Evolutionary conservation across 1,140 invertebrate genomes (phyloP).

Genomic region (Drosophila funebris): DNA sequence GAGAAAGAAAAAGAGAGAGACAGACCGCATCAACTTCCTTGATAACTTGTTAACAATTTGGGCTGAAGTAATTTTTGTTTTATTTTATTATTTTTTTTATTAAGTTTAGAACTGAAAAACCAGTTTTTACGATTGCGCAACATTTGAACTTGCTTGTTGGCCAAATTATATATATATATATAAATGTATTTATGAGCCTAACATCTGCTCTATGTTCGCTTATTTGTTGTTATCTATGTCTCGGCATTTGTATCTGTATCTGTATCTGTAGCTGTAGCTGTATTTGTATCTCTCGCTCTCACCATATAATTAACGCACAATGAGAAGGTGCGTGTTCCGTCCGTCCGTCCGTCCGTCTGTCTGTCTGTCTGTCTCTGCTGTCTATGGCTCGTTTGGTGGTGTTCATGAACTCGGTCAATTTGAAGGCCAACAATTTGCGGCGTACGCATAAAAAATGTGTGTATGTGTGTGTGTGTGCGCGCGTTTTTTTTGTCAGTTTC

Average conservation of each 20-base stretch:
- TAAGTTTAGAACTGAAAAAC: conserved; percentile 69
- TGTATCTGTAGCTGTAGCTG: conserved; percentile 21
- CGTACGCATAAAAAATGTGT: conserved; percentile 66
- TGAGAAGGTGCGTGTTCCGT: conserved; percentile 69
- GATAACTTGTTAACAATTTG: conserved; percentile 80
- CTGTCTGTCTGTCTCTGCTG: conserved; percentile 14
- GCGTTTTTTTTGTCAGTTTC: conserved; percentile 42
- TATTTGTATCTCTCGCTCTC: conserved; percentile 44
- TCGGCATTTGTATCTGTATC: conserved; percentile 10
- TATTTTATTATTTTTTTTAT: conserved; percentile 7
- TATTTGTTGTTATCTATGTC: conserved; percentile 47
- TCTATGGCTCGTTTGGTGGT: conserved; percentile 37
- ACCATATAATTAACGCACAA: conserved; percentile 79
- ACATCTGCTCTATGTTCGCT: conserved; percentile 35
- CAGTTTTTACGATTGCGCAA: conserved; percentile 63
- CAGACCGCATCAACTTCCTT: conserved; percentile 60
- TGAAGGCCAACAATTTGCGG: conserved; percentile 79
- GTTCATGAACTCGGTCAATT: conserved; percentile 81
- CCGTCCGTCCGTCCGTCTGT: conserved; percentile 3
- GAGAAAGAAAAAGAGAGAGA: not conserved
- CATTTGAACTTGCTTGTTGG: conserved; percentile 45
- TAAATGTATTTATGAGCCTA: conserved; percentile 1
- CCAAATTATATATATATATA: conserved; percentile 6
- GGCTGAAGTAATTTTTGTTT: conserved; percentile 54
- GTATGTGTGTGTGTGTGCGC: not conserved